Evolutionary conservation across 1,140 invertebrate genomes (phyloP).

Genomic region (Drosophila orena): DNA sequence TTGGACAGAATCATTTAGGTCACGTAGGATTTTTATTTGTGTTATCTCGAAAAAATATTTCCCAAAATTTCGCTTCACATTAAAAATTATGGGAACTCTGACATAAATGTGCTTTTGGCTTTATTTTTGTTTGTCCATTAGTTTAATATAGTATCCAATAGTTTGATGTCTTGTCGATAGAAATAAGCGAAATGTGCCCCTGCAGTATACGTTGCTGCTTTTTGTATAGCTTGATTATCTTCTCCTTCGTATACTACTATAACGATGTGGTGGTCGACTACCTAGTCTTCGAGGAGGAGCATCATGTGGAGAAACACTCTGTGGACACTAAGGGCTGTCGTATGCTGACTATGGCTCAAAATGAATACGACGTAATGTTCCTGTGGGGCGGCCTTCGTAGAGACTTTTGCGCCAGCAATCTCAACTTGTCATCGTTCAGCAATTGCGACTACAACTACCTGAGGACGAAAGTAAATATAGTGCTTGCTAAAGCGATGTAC

Average conservation of each 20-base stretch:
- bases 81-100: no score
- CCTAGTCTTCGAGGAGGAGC: slow-evolving; percentile 1
- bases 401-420: background rate
- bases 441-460: slow-evolving; percentile 19
- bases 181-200: background rate
- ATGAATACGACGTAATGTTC: background rate
- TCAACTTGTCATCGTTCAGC: slow-evolving; percentile 6
- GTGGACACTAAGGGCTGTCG: slow-evolving; percentile 28
- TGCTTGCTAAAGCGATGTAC: background rate
- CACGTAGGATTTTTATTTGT: no score
- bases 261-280: slow-evolving; percentile 13
- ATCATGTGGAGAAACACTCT: slow-evolving; percentile 3
- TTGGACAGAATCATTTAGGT: no score
- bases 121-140: no score
- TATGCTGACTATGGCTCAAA: slow-evolving; percentile 5
- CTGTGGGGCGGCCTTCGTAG: background rate
- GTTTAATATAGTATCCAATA: no score
- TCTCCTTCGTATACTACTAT: slow-evolving; percentile 11
- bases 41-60: background rate
- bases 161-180: background rate
- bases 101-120: no score
- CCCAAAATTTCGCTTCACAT: no score
- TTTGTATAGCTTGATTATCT: background rate
- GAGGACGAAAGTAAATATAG: background rate
- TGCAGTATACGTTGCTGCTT: slow-evolving; percentile 15